phyloP scores from a whole-genome alignment of 2,113 vertebrate genomes.

The Salminus brasiliensis region DNA sequence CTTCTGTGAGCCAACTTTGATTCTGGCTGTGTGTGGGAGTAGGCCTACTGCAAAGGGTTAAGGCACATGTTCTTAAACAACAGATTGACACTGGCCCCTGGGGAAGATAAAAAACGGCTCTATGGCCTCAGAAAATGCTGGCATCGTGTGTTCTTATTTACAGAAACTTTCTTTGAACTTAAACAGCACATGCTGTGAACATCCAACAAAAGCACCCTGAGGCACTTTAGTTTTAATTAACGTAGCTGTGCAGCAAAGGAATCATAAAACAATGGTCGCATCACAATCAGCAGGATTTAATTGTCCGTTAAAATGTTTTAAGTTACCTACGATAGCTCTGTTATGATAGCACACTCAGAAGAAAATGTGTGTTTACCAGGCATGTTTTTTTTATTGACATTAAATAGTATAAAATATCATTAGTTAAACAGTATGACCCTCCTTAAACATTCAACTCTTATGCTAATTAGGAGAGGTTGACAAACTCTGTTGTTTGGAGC shows the following conservation, averaged over 20 bases:
- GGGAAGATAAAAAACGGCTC: conserved; percentile 54
- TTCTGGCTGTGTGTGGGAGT: conserved; percentile 39
- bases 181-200: not conserved
- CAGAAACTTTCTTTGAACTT: conserved; percentile 48
- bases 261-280: conserved; percentile 3
- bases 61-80: conserved; percentile 45
- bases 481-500: conserved; percentile 36
- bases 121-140: conserved; percentile 33
- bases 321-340: conserved; percentile 7
- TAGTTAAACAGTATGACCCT: conserved; percentile 40
- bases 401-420: conserved; percentile 38
- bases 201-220: conserved; percentile 22
- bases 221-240: conserved; percentile 46
- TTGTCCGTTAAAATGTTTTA: conserved; percentile 13
- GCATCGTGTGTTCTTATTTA: conserved; percentile 48
- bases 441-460: conserved; percentile 45
- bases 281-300: conserved; percentile 20
- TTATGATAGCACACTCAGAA: conserved; percentile 17
- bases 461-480: conserved; percentile 42
- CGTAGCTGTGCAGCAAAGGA: not conserved
- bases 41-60: conserved; percentile 42
- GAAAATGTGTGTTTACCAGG: conserved; percentile 17
- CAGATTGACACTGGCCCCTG: conserved; percentile 54
- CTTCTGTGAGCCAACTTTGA: conserved; percentile 38
- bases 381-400: conserved; percentile 38